Percentiles rank a stretch among this genome's conserved stretches.
These are phyloP conservation scores for Labrus mixtus DNA, from an alignment of 2,113 vertebrate species.

Conservation along the genomic window DNA sequence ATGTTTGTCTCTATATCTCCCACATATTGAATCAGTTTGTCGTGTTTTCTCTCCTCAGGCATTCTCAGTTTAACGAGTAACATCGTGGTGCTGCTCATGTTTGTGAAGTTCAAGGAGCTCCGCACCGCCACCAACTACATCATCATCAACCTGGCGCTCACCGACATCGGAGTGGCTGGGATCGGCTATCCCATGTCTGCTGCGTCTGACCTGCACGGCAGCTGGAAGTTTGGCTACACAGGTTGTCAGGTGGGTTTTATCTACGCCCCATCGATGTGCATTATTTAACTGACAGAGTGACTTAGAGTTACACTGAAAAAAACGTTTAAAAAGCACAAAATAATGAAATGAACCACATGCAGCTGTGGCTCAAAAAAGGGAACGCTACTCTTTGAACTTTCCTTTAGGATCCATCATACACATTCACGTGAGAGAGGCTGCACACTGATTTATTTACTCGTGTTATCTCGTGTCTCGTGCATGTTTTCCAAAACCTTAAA, in stretches of 20 bases:
- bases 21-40: neutral
- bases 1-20: neutral
- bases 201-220: slow-evolving; percentile 94
- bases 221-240: slow-evolving; percentile 94
- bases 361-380: no score
- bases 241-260: slow-evolving; percentile 92
- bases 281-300: neutral
- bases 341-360: no score
- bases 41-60: slow-evolving; percentile 80
- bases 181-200: slow-evolving; percentile 99
- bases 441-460: no score
- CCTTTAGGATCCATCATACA: no score
- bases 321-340: no score
- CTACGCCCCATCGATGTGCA: neutral
- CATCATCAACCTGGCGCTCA: slow-evolving; percentile 96
- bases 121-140: slow-evolving; percentile 95
- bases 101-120: slow-evolving; percentile 93
- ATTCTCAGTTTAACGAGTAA: slow-evolving; percentile 94
- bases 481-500: slow-evolving; percentile 3
- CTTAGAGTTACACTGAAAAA: neutral
- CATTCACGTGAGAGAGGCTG: no score
- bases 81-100: slow-evolving; percentile 93
- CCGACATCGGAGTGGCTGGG: slow-evolving; percentile 95
- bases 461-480: neutral
- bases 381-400: no score